Percentiles rank a stretch among this genome's conserved stretches.
Evolutionary conservation across 2,113 vertebrate genomes (phyloP).

Genomic region (Delphinus delphis): DNA sequence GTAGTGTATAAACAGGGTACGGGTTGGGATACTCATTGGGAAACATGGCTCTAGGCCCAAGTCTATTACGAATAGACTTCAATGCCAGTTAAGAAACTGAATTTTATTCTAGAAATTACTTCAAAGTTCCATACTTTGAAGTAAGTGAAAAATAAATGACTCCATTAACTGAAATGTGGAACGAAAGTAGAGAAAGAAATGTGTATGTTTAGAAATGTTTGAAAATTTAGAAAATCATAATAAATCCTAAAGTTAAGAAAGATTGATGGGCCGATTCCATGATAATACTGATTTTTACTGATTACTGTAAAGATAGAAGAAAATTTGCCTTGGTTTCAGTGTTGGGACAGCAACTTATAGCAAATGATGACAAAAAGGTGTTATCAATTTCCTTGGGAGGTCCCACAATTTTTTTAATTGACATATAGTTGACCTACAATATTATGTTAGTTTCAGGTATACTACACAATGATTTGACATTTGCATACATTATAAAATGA

Average conservation of each 20-base stretch:
- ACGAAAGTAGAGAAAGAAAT: not conserved
- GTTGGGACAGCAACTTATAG: not conserved
- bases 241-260: not conserved
- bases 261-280: not conserved
- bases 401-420: not conserved
- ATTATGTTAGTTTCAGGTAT: not conserved
- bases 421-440: not conserved
- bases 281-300: not conserved
- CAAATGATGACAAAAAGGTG: not conserved
- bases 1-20: too few relatives aligned
- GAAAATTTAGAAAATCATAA: not conserved
- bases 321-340: not conserved
- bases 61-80: not conserved
- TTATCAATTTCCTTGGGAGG: not conserved
- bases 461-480: not conserved
- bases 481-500: not conserved
- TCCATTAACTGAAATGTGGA: not conserved
- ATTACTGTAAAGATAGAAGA: not conserved
- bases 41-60: not conserved
- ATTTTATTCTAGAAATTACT: constrained; percentile 30
- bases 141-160: not conserved
- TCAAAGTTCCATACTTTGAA: constrained; percentile 6
- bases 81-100: not conserved
- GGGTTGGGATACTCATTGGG: not conserved
- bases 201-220: not conserved